Base-by-base conservation (phyloP, 2,888 invertebrate species). In the Napeogenes sylphis region DNA sequence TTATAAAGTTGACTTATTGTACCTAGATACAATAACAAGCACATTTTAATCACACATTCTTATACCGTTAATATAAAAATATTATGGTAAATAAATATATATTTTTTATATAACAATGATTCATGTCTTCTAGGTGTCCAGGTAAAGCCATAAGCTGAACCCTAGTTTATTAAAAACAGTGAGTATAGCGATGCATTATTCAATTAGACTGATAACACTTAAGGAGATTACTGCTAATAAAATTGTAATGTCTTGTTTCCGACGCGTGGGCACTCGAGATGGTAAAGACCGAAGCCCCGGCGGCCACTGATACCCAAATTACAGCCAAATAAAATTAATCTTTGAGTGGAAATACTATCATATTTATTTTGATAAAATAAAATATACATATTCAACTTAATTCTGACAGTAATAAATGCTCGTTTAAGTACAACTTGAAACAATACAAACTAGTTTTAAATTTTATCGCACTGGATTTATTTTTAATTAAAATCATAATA, bases 181-280 rank as follows among this genome's bases (percentile, higher is more conserved):
- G 75, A 71, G 77, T 80, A 83, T 81, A 73, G 75, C 73, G 79
- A 83, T 84, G 84, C 83, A 90, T 90, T 90, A 90, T 90, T 87
- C 90, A 90, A 90, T 90, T 90, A 89, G 74, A 73, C 81, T 83
- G 89, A 90, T 87, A 89, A 87, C 89, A 89, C 90, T 90, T 89
- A 83, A 84, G 84, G 81, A 81, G 82, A 87, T 89, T 85, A 86
- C 84, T 78, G 76, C 79, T 87, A 87, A 87, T 87, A 88, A 84
- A 88, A 88, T 80, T 87, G 88, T 90, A 90, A 90, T 90, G 86
- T 80, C 83, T 87, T 82, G 80, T 79, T 87, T 90, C 90, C 90
- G 89, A 90, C 68, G 68, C 78, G 89, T 87, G 89, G 87, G 87
- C 87, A 87, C 80, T 47, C n/a, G 45, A 51, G 54, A 35, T 58